Evolutionary conservation across 2,797 vertebrate genomes (phyloP).

Genomic region (Triplophysa bombifrons): DNA sequence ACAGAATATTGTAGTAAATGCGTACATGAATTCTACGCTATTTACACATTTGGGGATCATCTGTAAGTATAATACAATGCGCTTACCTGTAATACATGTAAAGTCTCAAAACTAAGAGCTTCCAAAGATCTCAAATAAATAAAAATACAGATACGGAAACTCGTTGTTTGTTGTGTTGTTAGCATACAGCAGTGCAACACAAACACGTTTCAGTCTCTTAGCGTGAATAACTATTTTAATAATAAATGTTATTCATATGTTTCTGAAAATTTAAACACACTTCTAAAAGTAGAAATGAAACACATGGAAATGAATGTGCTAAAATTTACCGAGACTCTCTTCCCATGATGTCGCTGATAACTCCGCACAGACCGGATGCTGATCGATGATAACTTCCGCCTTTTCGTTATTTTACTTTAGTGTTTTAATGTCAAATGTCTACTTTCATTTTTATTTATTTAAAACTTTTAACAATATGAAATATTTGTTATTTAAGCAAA

Average conservation of each 20-base stretch:
- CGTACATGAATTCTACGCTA: no score
- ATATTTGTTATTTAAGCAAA: no score
- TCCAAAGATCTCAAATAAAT: not conserved
- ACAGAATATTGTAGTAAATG: no score
- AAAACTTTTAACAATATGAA: no score
- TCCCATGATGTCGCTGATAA: conserved; percentile 65
- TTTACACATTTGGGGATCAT: no score
- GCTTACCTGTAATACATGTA: not conserved
- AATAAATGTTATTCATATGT: not conserved
- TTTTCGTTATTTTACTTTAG: not conserved
- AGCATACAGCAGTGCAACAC: conserved; percentile 13
- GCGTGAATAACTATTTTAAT: not conserved
- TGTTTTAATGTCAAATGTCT: no score
- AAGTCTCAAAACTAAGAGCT: no score
- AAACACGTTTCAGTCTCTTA: not conserved
- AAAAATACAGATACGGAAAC: not conserved
- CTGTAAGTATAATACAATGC: not conserved
- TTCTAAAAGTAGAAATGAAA: no score
- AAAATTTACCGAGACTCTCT: conserved; percentile 75
- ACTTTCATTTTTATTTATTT: no score
- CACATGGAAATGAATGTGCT: not conserved
- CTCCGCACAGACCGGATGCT: not conserved
- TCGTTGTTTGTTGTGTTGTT: not conserved
- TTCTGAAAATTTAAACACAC: no score
- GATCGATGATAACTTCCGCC: conserved; percentile 25